Conservation (phyloP, 2,888 invertebrate genomes). For the Melieria picta region DNA sequence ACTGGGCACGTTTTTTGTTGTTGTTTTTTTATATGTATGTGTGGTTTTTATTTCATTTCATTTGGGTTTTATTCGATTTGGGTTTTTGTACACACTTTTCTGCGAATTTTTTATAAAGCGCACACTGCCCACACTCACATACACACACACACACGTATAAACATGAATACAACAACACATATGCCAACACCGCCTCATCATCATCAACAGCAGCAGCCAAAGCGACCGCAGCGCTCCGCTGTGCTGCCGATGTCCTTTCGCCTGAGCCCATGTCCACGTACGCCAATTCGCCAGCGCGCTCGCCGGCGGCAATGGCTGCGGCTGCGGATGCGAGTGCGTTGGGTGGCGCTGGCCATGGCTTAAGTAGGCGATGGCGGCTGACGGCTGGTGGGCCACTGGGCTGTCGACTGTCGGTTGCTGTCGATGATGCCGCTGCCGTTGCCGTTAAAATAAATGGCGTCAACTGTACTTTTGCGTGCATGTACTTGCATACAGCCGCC, state of each 20-base stretch:
- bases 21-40: too few species aligned
- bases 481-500: neutral
- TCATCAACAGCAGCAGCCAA: constrained; percentile 33
- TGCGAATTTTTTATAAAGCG: too few species aligned
- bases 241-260: too few species aligned
- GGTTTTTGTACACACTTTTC: too few species aligned
- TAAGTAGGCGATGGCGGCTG: neutral
- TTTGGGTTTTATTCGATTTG: too few species aligned
- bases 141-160: neutral
- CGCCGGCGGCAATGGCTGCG: neutral
- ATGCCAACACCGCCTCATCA: constrained; percentile 33
- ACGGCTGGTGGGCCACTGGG: constrained; percentile 13
- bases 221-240: constrained; percentile 21
- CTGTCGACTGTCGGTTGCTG: constrained; percentile 34
- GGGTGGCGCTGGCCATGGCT: constrained; percentile 10
- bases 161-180: constrained; percentile 25
- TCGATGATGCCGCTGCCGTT: constrained; percentile 14
- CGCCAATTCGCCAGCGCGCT: neutral
- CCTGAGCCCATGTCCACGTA: neutral
- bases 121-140: neutral
- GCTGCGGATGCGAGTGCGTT: neutral
- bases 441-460: constrained; percentile 53
- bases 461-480: constrained; percentile 55
- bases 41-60: too few species aligned
- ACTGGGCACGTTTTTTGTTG: too few species aligned